These are phyloP conservation scores for Scaptomyza graminum DNA, from an alignment of 1,140 invertebrate species.

Conservation along the genomic window DNA sequence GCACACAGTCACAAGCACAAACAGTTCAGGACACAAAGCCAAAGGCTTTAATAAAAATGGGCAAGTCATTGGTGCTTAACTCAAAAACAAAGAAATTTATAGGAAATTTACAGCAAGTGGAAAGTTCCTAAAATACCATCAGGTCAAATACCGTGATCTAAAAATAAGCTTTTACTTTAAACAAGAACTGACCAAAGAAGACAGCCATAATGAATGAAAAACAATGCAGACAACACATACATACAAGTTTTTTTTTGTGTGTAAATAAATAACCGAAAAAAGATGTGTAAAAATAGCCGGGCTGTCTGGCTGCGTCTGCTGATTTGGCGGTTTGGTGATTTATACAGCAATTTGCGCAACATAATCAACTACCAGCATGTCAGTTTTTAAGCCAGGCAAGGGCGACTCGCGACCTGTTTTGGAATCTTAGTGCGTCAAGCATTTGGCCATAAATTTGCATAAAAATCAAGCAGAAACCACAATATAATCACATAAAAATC, in stretches of 20 bases:
- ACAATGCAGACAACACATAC: constrained; percentile 37
- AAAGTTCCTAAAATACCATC: not conserved
- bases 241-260: not conserved
- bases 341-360: constrained; percentile 71
- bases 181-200: constrained; percentile 27
- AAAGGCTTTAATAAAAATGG: constrained; percentile 55
- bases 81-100: not conserved
- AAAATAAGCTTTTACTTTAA: constrained; percentile 14
- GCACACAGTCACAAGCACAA: constrained; percentile 38
- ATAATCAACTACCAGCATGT: constrained; percentile 58
- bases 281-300: constrained; percentile 58
- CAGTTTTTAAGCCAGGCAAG: not conserved
- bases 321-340: constrained; percentile 66
- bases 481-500: constrained; percentile 36
- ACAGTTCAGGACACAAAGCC: constrained; percentile 49
- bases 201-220: constrained; percentile 47
- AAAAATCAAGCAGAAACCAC: constrained; percentile 16
- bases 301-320: constrained; percentile 38
- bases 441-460: constrained; percentile 17
- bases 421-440: constrained; percentile 8
- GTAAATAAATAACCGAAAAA: constrained; percentile 17
- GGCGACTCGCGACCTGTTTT: not conserved
- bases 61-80: constrained; percentile 32
- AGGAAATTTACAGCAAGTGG: not conserved
- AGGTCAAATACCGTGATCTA: constrained; percentile 24